A percentile compares a stretch with the other conserved stretches of the same genome.
phyloP scores from a whole-genome alignment of 2,797 vertebrate genomes.

The Bryconaethiops microstoma region DNA sequence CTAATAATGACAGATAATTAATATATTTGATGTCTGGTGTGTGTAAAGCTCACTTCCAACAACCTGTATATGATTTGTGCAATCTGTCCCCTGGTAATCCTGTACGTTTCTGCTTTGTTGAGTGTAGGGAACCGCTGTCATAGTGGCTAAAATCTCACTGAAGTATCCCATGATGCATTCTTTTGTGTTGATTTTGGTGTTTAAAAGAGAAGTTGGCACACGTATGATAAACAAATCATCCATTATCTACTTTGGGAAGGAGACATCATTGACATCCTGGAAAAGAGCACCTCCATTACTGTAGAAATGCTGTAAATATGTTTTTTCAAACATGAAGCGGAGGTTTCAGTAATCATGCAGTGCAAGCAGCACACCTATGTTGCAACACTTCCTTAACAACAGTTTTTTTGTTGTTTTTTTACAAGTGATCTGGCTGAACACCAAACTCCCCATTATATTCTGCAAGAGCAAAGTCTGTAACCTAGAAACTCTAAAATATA shows the following conservation, averaged over 20 bases:
- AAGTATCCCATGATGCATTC: neutral
- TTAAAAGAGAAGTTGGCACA: neutral
- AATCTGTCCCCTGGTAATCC: neutral
- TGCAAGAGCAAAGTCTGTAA: no score
- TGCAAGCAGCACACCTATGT: no score
- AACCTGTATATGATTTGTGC: neutral
- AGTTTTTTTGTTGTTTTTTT: no score
- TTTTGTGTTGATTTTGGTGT: neutral
- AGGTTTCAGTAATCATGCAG: neutral
- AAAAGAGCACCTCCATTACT: neutral
- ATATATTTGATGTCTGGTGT: no score
- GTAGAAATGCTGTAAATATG: no score
- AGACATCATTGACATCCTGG: neutral
- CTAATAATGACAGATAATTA: no score
- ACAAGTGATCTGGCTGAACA: neutral
- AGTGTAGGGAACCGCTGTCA: neutral
- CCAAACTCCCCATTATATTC: neutral
- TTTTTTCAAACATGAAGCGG: no score
- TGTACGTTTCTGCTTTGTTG: neutral
- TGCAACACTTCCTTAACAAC: neutral
- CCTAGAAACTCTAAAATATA: no score
- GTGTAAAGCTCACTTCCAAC: no score
- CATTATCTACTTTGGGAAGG: neutral
- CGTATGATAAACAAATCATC: neutral
- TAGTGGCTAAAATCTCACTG: neutral